phyloP scores from a whole-genome alignment of 1,140 invertebrate genomes.

The Cryptotermes secundus region DNA sequence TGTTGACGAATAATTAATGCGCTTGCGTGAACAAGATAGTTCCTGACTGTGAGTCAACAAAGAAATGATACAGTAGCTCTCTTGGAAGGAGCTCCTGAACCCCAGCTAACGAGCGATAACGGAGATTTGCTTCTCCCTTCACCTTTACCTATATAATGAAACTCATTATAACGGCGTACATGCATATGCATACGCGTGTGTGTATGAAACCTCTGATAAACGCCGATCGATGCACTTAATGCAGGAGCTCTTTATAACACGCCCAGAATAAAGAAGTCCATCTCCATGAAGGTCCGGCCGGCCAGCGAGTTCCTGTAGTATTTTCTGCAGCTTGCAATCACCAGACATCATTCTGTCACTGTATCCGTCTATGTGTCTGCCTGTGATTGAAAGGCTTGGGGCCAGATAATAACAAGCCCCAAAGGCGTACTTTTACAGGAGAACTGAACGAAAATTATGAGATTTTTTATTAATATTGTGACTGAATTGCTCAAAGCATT shows the following conservation, averaged over 20 bases:
- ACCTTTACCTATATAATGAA: background rate
- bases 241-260: background rate
- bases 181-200: background rate
- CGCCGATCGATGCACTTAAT: background rate
- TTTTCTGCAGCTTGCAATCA: too few relatives aligned
- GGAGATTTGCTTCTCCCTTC: background rate
- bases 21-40: background rate
- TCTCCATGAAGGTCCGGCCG: too few relatives aligned
- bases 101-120: background rate
- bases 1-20: conserved; percentile 17
- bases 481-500: too few relatives aligned
- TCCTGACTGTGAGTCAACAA: background rate
- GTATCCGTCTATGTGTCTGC: too few relatives aligned
- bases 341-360: too few relatives aligned
- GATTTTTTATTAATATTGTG: too few relatives aligned
- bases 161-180: background rate
- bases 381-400: too few relatives aligned
- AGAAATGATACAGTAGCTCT: background rate
- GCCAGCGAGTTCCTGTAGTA: too few relatives aligned
- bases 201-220: background rate
- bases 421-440: too few relatives aligned
- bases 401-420: too few relatives aligned
- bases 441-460: too few relatives aligned
- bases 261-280: too few relatives aligned
- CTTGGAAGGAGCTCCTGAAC: background rate